These are phyloP conservation scores for Aplysina aerophoba DNA, from an alignment of 37 sponge, comb jelly and placozoan species.

Conservation along the genomic window DNA sequence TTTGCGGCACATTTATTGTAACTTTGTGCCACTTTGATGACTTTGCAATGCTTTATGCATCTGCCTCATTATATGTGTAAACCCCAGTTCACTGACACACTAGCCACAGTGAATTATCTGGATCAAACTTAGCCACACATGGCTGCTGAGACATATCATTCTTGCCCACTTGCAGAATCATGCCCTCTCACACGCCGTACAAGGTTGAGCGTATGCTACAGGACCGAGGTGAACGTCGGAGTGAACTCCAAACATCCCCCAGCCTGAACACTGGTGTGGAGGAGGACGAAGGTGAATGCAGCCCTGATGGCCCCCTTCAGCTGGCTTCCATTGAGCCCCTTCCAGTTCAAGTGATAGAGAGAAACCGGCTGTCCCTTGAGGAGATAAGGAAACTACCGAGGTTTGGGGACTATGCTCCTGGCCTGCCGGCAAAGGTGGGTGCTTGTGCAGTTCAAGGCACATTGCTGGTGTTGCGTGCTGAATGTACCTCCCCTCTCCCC, in stretches of 20 bases:
- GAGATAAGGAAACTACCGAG: conserved; percentile 70
- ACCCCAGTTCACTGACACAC: too few relatives aligned
- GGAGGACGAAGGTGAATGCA: neutral
- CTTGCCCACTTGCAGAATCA: conserved; percentile 1
- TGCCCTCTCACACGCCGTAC: conserved; percentile 22
- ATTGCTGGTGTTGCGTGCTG: neutral
- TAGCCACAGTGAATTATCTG: too few relatives aligned
- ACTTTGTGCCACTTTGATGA: too few relatives aligned
- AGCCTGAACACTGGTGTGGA: neutral
- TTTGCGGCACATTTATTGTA: too few relatives aligned
- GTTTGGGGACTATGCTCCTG: conserved; percentile 64
- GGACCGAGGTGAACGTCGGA: neutral
- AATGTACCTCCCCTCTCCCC: too few relatives aligned
- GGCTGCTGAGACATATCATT: too few relatives aligned
- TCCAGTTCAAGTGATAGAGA: conserved; percentile 63
- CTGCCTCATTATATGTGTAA: too few relatives aligned
- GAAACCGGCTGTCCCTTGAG: conserved; percentile 57
- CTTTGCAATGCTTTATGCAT: too few relatives aligned
- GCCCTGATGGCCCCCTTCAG: neutral
- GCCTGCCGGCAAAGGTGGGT: conserved; percentile 60
- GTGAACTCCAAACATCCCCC: neutral
- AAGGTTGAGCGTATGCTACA: neutral
- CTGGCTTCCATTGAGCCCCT: conserved; percentile 32
- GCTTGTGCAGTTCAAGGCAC: neutral
- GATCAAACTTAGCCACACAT: too few relatives aligned